phyloP scores from a whole-genome alignment of 92 coral and sea anemone species.

The Porites divaricata region DNA sequence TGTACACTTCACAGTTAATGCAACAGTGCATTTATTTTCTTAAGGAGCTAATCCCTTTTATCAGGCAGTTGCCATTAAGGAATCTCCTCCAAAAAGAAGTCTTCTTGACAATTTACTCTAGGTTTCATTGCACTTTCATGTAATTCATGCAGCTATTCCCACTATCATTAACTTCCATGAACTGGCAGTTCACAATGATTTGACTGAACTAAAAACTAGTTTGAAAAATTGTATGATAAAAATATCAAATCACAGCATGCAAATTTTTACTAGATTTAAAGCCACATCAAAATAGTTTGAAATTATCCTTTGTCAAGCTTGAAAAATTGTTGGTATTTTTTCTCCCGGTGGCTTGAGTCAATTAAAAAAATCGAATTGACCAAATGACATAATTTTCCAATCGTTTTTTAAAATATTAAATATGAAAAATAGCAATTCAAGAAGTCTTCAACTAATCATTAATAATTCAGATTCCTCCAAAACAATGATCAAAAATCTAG shows the following conservation, averaged over 20 bases:
- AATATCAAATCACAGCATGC: neutral
- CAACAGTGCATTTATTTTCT: too few species aligned
- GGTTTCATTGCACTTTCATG: too few species aligned
- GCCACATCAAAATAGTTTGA: neutral
- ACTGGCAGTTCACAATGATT: neutral
- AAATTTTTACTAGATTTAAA: neutral
- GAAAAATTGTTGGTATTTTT: neutral
- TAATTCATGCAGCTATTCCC: too few species aligned
- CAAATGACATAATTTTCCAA: neutral
- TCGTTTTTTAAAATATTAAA: neutral
- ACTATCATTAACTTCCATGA: too few species aligned
- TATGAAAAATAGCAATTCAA: neutral
- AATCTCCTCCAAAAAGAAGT: too few species aligned
- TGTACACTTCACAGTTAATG: too few species aligned
- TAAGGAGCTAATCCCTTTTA: too few species aligned
- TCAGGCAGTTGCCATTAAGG: too few species aligned
- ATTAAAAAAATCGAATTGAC: neutral
- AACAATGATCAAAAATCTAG: neutral
- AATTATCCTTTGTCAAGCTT: neutral
- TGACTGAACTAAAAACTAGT: neutral
- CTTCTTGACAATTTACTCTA: too few species aligned
- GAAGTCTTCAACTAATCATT: neutral
- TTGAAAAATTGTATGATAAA: neutral
- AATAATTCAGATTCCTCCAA: conserved; percentile 21
- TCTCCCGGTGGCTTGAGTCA: neutral